These are phyloP conservation scores for Spinibarbus caldwelli DNA, from an alignment of 2,797 vertebrate genomes.

Conservation along the genomic window DNA sequence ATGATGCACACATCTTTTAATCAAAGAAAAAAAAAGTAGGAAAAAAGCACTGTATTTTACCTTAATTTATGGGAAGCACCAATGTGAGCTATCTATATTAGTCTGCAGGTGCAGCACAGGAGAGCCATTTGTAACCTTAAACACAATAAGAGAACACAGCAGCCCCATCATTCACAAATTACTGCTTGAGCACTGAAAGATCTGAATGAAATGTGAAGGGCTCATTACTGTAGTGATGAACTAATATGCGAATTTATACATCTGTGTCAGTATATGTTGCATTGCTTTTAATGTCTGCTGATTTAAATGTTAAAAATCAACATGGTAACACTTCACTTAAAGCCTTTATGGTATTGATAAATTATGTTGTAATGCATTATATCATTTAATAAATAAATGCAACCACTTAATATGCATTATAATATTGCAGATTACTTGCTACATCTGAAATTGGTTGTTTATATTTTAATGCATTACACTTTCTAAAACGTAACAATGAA, in stretches of 20 bases:
- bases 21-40: not conserved
- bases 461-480: not conserved
- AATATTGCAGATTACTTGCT: too few species aligned
- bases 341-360: not conserved
- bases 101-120: not conserved
- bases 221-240: not conserved
- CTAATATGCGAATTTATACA: not conserved
- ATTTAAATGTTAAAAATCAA: not conserved
- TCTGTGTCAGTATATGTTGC: not conserved
- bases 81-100: constrained; percentile 2
- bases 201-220: not conserved
- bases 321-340: not conserved
- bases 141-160: not conserved
- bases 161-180: constrained; percentile 3
- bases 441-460: too few species aligned
- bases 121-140: constrained; percentile 19
- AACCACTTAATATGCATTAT: not conserved
- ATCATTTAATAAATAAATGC: not conserved
- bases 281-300: not conserved
- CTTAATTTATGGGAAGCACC: constrained; percentile 13
- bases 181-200: not conserved
- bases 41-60: not conserved
- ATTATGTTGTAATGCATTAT: not conserved
- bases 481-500: not conserved
- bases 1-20: constrained; percentile 36